Conservation (phyloP, 2,888 invertebrate species). For the Lasioglossum morio region DNA sequence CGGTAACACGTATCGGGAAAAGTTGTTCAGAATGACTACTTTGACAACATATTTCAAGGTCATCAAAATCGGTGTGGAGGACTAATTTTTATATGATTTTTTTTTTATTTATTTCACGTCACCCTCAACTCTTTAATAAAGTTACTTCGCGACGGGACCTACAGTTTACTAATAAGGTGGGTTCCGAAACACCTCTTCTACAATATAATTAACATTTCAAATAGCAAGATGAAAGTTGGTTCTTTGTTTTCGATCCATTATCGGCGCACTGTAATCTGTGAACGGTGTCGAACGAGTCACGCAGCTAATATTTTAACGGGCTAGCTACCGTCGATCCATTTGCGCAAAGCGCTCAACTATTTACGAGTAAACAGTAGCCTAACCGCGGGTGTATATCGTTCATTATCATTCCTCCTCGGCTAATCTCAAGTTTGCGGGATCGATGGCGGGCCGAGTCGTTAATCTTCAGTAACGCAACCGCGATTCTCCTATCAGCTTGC, state of each 20-base stretch:
- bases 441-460: constrained; percentile 63
- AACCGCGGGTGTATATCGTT: constrained; percentile 44
- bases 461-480: constrained; percentile 57
- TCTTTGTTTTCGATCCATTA: background rate
- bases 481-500: constrained; percentile 19
- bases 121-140: no score
- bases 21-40: no score
- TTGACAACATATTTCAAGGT: no score
- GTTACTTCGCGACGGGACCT: no score
- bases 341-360: constrained; percentile 24
- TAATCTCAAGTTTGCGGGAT: constrained; percentile 51
- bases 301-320: background rate
- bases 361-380: constrained; percentile 48
- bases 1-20: no score
- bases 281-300: background rate
- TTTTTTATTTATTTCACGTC: no score
- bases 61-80: no score
- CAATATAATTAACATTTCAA: no score
- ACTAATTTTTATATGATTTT: no score
- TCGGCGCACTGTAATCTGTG: background rate
- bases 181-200: no score
- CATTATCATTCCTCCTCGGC: constrained; percentile 62
- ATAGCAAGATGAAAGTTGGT: background rate
- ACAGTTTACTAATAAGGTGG: no score
- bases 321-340: background rate